Percentiles rank a stretch among this genome's conserved stretches.
Conservation (phyloP, 2,113 vertebrate genomes). For the Aptenodytes patagonicus region DNA sequence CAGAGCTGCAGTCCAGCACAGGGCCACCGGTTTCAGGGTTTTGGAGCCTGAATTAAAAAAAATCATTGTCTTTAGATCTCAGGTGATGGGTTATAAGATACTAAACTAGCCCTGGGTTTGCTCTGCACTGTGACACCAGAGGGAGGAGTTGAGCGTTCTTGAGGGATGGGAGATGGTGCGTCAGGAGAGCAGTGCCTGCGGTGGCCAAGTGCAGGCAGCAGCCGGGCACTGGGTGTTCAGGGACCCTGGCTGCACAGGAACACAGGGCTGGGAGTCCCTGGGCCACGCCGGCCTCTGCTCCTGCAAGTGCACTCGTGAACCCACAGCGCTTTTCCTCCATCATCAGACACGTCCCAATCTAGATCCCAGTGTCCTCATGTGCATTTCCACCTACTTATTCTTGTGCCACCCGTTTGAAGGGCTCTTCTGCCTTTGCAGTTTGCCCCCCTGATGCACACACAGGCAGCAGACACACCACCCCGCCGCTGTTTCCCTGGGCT, state of each 20-base stretch:
- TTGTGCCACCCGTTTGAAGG: not conserved
- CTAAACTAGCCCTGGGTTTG: not conserved
- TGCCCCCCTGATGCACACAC: rapidly evolving
- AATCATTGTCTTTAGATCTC: not conserved
- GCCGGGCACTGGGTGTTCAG: rapidly evolving
- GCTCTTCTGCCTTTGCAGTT: not conserved
- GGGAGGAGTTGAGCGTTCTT: rapidly evolving
- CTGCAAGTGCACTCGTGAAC: not conserved
- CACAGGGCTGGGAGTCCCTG: not conserved
- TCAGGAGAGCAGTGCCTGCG: rapidly evolving
- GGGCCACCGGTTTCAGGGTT: not conserved
- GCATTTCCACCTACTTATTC: not conserved
- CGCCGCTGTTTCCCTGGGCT: not conserved
- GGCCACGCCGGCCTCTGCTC: rapidly evolving
- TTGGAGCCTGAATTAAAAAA: not conserved
- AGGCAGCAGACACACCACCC: not conserved
- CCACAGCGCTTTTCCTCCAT: rapidly evolving
- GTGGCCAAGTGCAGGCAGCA: rapidly evolving
- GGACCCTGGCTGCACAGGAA: not conserved
- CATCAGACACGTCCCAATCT: not conserved
- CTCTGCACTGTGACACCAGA: not conserved
- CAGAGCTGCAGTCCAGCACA: not conserved
- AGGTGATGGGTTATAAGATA: not conserved
- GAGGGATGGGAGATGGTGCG: not conserved
- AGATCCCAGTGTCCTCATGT: not conserved